Evolutionary conservation across 2,797 vertebrate genomes (phyloP).

Genomic region (Eulemur rubriventer): DNA sequence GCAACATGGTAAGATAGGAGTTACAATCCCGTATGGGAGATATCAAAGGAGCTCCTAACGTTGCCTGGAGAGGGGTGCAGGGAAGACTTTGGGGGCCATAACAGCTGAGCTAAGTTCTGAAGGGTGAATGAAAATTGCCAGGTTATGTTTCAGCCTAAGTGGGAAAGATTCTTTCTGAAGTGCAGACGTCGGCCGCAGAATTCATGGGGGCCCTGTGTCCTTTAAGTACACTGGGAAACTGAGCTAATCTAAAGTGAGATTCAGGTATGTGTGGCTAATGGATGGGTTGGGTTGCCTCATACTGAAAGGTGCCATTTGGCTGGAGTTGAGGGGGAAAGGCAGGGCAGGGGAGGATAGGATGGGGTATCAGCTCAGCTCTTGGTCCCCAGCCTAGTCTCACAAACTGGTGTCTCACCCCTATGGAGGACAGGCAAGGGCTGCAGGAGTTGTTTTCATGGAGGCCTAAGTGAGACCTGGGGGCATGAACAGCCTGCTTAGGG

Average conservation of each 20-base stretch:
- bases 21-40: neutral
- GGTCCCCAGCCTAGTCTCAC: neutral
- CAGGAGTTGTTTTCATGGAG: neutral
- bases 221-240: neutral
- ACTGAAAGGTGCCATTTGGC: neutral
- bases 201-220: neutral
- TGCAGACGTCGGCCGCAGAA: neutral
- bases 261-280: neutral
- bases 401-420: neutral
- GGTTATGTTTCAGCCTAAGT: neutral
- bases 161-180: neutral
- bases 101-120: neutral
- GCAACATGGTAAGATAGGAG: too few species aligned
- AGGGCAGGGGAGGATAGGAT: neutral
- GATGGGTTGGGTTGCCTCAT: neutral
- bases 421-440: neutral
- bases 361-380: neutral
- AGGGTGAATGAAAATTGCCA: neutral
- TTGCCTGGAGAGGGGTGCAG: neutral
- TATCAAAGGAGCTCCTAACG: neutral
- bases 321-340: neutral
- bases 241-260: neutral
- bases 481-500: neutral
- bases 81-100: neutral
- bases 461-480: neutral